Conservation (phyloP, 2,113 vertebrate species). For the Eurystomus gularis region DNA sequence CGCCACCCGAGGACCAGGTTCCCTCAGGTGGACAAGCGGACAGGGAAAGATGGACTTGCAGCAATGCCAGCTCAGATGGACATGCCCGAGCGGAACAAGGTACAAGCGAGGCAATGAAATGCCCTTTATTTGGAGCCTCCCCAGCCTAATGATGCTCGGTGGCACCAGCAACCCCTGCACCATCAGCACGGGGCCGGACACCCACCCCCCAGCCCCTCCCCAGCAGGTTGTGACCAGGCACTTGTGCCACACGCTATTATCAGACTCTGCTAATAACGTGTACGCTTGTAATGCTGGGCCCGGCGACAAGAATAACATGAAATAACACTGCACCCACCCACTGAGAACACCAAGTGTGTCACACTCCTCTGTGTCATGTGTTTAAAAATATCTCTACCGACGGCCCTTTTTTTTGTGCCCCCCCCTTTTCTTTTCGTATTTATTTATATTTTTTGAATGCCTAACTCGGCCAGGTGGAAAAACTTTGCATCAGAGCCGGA, state of each 20-base stretch:
- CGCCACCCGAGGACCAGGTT: not conserved
- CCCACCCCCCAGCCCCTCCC: not conserved
- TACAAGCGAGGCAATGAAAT: rapidly evolving
- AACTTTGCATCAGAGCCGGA: conserved; percentile 47
- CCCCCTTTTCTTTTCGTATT: not conserved
- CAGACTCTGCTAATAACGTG: not conserved
- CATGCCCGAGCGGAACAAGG: not conserved
- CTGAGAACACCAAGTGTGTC: conserved; percentile 76
- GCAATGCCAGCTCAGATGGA: not conserved
- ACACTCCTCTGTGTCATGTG: conserved; percentile 74
- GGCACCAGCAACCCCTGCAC: not conserved
- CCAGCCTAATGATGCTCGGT: rapidly evolving
- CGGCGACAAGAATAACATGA: conserved; percentile 73
- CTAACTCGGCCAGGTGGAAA: conserved; percentile 67
- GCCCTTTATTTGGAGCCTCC: not conserved
- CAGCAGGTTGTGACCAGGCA: not conserved
- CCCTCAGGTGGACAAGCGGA: rapidly evolving
- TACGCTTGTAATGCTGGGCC: conserved; percentile 72
- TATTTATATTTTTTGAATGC: conserved; percentile 38
- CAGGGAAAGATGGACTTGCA: rapidly evolving
- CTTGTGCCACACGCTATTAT: not conserved
- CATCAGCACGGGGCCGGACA: rapidly evolving
- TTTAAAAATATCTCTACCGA: conserved; percentile 74
- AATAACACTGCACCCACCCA: conserved; percentile 73
- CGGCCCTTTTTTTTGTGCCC: not conserved